Conservation (phyloP, 2,888 invertebrate genomes). For the Drosophila tanythrix region DNA sequence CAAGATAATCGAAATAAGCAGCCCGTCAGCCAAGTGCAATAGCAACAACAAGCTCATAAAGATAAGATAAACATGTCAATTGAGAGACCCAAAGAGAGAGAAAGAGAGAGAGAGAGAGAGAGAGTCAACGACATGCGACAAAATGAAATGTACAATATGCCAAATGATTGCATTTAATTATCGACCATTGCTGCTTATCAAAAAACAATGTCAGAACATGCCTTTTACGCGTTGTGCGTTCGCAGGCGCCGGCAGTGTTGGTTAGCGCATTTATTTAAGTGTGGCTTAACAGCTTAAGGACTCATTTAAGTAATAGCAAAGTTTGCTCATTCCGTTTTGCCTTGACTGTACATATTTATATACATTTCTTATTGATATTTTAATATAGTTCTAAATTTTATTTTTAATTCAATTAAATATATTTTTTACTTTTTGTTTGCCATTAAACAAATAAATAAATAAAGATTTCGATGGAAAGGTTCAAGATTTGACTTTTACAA, state of each 20-base stretch:
- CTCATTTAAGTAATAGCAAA: not conserved
- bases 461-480: not conserved
- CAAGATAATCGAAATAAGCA: conserved; percentile 74
- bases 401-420: not conserved
- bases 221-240: not conserved
- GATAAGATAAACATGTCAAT: conserved; percentile 75
- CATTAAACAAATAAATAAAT: not conserved
- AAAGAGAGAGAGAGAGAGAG: not conserved
- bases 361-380: not conserved
- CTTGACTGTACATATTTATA: not conserved
- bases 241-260: conserved; percentile 5
- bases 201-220: conserved; percentile 13
- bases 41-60: conserved; percentile 61
- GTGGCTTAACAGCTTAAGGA: not conserved
- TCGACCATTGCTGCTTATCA: conserved; percentile 33
- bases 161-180: conserved; percentile 68
- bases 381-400: no score
- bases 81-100: conserved; percentile 16
- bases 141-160: conserved; percentile 28
- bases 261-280: not conserved
- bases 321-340: not conserved
- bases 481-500: not conserved
- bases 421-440: not conserved
- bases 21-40: conserved; percentile 50
- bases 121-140: conserved; percentile 19